phyloP scores from a whole-genome alignment of 2,888 invertebrate species.

The Subacronicta megacephala region DNA sequence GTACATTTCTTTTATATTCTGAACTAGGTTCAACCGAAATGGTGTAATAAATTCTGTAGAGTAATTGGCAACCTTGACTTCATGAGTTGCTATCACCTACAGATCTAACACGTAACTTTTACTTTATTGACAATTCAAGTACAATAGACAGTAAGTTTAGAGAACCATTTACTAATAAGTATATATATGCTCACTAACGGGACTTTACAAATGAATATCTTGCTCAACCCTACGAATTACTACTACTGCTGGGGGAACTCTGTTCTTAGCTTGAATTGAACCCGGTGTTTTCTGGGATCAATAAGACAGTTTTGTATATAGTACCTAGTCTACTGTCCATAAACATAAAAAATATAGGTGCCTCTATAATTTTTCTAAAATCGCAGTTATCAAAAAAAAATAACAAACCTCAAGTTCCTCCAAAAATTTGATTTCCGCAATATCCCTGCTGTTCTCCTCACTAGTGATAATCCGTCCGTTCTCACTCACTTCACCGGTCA shows the following conservation, averaged over 20 bases:
- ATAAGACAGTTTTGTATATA: too few species aligned
- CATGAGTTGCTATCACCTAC: slow-evolving; percentile 21
- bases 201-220: too few species aligned
- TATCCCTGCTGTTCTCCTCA: slow-evolving; percentile 67
- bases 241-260: too few species aligned
- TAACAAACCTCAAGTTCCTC: slow-evolving; percentile 81
- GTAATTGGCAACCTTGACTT: slow-evolving; percentile 35
- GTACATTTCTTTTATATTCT: slow-evolving; percentile 8
- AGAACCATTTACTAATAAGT: neutral
- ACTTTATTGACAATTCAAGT: slow-evolving; percentile 10
- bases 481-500: slow-evolving; percentile 78
- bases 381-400: neutral
- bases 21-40: slow-evolving; percentile 17
- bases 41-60: slow-evolving; percentile 10
- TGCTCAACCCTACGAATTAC: too few species aligned
- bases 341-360: too few species aligned
- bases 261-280: too few species aligned
- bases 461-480: slow-evolving; percentile 80
- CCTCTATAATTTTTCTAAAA: too few species aligned
- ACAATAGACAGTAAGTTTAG: neutral
- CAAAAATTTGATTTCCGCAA: slow-evolving; percentile 75
- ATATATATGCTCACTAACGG: too few species aligned
- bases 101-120: slow-evolving; percentile 24
- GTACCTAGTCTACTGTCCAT: too few species aligned
- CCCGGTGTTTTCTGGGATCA: too few species aligned